Evolutionary conservation across 2,113 vertebrate genomes (phyloP), one percentile per base, ranked within the genome.

Genomic region (Psettodes erumei): DNA sequence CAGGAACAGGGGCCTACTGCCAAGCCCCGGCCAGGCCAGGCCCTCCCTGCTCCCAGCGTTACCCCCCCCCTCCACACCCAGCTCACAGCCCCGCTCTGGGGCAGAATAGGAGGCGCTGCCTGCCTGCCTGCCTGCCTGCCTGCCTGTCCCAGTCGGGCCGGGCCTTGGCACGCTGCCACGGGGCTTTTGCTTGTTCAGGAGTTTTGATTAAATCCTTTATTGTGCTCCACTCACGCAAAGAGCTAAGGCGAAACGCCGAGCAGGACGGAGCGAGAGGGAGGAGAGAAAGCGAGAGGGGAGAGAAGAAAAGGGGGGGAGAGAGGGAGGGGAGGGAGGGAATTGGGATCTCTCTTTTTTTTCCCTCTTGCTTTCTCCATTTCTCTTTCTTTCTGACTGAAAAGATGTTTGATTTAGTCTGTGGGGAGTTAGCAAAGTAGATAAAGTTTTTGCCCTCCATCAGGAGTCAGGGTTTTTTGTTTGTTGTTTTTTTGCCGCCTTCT

Each of bases 181-280:
- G 81, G 86, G 88, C 86, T 92, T 94, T 91, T 93, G 92, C 92
- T 93, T 94, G 92, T 93, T 93, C 92, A 93, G 92, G 90, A 92
- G 91, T 93, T 94, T 92, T 93, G 88, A 91, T 93, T 92, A 92
- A 94, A 93, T 91, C 91, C 88, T 93, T 93, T 93, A 93, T 94
- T 93, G 90, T 93, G 89, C 85, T 93, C 83, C 81, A 89, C 91
- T 93, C 91, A 92, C 87, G 90, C 90, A 90, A 92, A 90, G 90
- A 88, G 83, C 90, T 79, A 85, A 90, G 89, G 90, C 83, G 79
- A 88, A 82, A 82, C 85, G 80, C 73, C 30, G 80, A 86, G 74
- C 82, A 75, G 74, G 59, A 81, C 56, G 18, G 75, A 81, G 63
- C 23, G 58, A 53, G 74, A 74, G 79, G 79, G 79, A 73, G 73